A percentile compares a stretch with the other conserved stretches of the same genome.
These are phyloP conservation scores for Proisotoma minuta DNA, from an alignment of 2,888 invertebrate species.

Conservation along the genomic window DNA sequence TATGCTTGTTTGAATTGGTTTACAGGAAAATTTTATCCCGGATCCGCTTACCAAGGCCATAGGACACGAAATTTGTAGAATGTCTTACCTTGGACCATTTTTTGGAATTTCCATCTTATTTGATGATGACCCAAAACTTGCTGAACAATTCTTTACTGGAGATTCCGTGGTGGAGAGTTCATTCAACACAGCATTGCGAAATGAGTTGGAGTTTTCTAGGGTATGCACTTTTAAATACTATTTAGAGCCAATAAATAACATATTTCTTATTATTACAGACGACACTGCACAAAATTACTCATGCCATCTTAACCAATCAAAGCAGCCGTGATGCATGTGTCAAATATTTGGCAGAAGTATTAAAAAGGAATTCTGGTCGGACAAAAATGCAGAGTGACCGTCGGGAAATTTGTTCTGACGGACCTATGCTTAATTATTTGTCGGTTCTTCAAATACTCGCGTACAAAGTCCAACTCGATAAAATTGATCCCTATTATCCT, in stretches of 20 bases:
- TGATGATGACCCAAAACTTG: constrained; percentile 86
- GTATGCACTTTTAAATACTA: constrained; percentile 48
- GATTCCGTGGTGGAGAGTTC: constrained; percentile 61
- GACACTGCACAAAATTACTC: constrained; percentile 74
- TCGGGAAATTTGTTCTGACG: constrained; percentile 80
- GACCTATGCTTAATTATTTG: constrained; percentile 90
- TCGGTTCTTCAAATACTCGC: constrained; percentile 85
- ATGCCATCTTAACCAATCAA: constrained; percentile 74
- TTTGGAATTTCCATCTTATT: constrained; percentile 85
- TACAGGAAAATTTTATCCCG: constrained; percentile 66
- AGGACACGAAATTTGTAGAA: constrained; percentile 79
- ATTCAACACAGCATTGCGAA: constrained; percentile 66
- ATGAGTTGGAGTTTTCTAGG: constrained; percentile 74
- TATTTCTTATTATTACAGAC: constrained; percentile 52
- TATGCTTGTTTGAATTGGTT: constrained; percentile 38
- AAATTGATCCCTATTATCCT: constrained; percentile 82
- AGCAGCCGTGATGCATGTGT: constrained; percentile 75
- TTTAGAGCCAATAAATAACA: background rate
- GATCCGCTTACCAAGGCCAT: constrained; percentile 65
- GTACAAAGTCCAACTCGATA: constrained; percentile 81
- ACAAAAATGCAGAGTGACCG: constrained; percentile 88
- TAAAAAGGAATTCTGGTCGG: constrained; percentile 77
- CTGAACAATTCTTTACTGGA: constrained; percentile 66
- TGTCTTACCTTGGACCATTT: constrained; percentile 86
- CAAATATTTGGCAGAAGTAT: constrained; percentile 69